phyloP scores from a whole-genome alignment of 1,140 invertebrate genomes.

The Cydia strobilella region DNA sequence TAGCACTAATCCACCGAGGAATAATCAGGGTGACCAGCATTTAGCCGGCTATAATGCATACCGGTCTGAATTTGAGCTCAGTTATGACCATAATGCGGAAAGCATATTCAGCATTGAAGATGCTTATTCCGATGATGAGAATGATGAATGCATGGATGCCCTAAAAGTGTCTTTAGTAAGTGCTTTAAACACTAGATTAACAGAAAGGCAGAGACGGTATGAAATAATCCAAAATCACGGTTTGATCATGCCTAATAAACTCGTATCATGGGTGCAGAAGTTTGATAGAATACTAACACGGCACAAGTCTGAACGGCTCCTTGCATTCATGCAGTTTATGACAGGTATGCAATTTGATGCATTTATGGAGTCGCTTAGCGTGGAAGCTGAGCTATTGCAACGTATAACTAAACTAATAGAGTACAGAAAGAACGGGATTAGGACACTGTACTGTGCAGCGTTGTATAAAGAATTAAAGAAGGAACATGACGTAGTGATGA shows the following conservation, averaged over 20 bases:
- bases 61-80: slow-evolving; percentile 92
- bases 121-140: slow-evolving; percentile 77
- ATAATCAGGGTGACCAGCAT: slow-evolving; percentile 79
- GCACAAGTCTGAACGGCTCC: slow-evolving; percentile 82
- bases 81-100: slow-evolving; percentile 92
- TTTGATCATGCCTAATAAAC: slow-evolving; percentile 86
- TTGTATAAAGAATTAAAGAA: slow-evolving; percentile 85
- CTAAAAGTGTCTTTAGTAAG: slow-evolving; percentile 85
- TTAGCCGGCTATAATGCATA: slow-evolving; percentile 92
- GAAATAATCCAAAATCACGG: slow-evolving; percentile 89
- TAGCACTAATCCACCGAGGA: slow-evolving; percentile 87
- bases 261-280: slow-evolving; percentile 82
- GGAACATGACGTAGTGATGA: slow-evolving; percentile 81
- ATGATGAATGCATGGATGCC: slow-evolving; percentile 80
- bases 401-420: slow-evolving; percentile 84
- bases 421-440: slow-evolving; percentile 87
- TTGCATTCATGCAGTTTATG: slow-evolving; percentile 87
- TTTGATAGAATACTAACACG: slow-evolving; percentile 85
- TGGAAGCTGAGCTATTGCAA: slow-evolving; percentile 85
- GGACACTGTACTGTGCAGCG: slow-evolving; percentile 82
- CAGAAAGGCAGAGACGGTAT: slow-evolving; percentile 86
- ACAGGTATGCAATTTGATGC: slow-evolving; percentile 88
- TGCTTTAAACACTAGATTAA: slow-evolving; percentile 86
- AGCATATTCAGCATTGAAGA: slow-evolving; percentile 85
- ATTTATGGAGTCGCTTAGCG: slow-evolving; percentile 87